These are phyloP conservation scores for Ephialtes manifestator DNA, from an alignment of 2,888 invertebrate species.

Conservation along the genomic window DNA sequence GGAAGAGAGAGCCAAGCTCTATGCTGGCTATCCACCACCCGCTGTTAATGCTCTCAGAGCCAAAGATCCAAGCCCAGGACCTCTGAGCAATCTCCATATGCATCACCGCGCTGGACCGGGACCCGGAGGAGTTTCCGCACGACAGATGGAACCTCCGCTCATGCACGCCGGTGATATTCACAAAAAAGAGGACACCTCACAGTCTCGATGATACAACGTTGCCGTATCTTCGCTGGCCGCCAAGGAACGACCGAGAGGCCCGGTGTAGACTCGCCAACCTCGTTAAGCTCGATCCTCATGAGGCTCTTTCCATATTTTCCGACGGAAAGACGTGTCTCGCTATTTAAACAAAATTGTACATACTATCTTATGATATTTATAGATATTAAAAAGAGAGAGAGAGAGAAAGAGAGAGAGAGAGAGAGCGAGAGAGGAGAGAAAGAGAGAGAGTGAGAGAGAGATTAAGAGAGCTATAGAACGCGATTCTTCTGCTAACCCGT, in stretches of 20 bases:
- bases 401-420: slow-evolving; percentile 59
- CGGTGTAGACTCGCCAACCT: slow-evolving; percentile 24
- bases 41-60: slow-evolving; percentile 86
- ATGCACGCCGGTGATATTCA: slow-evolving; percentile 85
- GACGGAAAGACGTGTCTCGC: slow-evolving; percentile 69
- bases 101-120: slow-evolving; percentile 87
- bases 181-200: slow-evolving; percentile 88
- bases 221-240: slow-evolving; percentile 68
- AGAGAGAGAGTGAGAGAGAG: slow-evolving; percentile 10
- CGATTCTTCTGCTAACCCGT: slow-evolving; percentile 61
- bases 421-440: too few species aligned
- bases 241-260: slow-evolving; percentile 59
- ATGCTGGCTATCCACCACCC: slow-evolving; percentile 83
- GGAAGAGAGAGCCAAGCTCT: slow-evolving; percentile 92
- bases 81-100: slow-evolving; percentile 87
- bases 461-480: slow-evolving; percentile 34
- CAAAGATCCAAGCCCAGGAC: slow-evolving; percentile 87
- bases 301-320: slow-evolving; percentile 72
- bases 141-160: slow-evolving; percentile 80
- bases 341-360: slow-evolving; percentile 79
- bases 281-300: slow-evolving; percentile 1
- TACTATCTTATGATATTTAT: slow-evolving; percentile 84
- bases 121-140: slow-evolving; percentile 85
- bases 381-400: slow-evolving; percentile 75
- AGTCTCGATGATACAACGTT: slow-evolving; percentile 87